Evolutionary conservation across 2,888 invertebrate species (phyloP), one percentile per base, ranked within the genome.

Genomic region (Lithophane ornitopus): DNA sequence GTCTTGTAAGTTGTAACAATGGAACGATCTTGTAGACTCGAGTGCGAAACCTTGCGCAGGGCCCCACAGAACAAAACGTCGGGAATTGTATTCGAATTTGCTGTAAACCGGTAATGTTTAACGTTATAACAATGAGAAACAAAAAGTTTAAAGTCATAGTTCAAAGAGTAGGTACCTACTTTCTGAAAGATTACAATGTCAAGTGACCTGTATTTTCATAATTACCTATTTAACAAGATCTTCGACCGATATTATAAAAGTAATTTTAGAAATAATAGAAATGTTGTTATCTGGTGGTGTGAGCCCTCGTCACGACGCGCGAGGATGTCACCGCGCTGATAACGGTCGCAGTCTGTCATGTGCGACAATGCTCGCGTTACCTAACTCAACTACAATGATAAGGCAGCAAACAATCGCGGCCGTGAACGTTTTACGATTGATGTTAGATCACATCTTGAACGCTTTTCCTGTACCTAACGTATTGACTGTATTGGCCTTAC

Each of bases 251-350:
- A 71, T 82, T 76, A 82, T 76, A 52, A 71, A 63, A 85, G 83
- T 87, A 84, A 88, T 89, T 85, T 85, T 76, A 85, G 76, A 87
- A 85, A 87, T 84, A 88, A 86, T 85, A 84, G 83, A 87, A 85
- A 80, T 81, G 80, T 76, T 88, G 85, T 89, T 90, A 89, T 90
- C 88, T 86, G 74, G 71, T 58, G 81, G 89, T 85, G 88, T 84
- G 87, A 85, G 91, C 92, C 93, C 92, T 93, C 90, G 92, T 94
- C 94, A 94, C 92, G 92, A 90, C 88, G 88, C 81, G 76, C 89
- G 85, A 88, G 93, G 89, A 90, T 93, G 93, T 89, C 90, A 88
- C 86, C 79, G 81, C 70, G 79, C 89, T 90, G 93, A 93, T 93
- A 92, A 91, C 89, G 84, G 74, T 86, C 84, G 82, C 76, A 85